Evolutionary conservation across 1,140 invertebrate species (phyloP).

Genomic region (Heliconius himera): DNA sequence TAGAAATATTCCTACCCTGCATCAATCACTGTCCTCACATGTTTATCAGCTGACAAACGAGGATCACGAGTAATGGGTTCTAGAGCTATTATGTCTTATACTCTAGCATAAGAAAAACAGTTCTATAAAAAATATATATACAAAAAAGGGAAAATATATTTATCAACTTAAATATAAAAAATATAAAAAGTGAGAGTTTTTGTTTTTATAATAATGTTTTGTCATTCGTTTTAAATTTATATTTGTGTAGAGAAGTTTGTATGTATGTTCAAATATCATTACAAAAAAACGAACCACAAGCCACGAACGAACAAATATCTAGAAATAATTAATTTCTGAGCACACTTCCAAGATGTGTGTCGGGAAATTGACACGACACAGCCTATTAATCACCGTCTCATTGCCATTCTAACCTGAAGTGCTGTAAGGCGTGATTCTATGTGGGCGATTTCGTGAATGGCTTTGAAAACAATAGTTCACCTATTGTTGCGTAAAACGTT

Average conservation of each 20-base stretch:
- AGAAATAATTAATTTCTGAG: neutral
- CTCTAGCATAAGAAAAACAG: neutral
- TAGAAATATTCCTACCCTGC: conserved; percentile 29
- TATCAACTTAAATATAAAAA: neutral
- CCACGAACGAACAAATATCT: neutral
- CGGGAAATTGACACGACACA: conserved; percentile 41
- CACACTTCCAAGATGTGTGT: conserved; percentile 19
- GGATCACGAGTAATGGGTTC: conserved; percentile 27
- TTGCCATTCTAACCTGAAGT: conserved; percentile 56
- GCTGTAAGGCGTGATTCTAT: conserved; percentile 47
- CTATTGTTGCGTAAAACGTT: conserved; percentile 54
- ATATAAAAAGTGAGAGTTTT: no score
- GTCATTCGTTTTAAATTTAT: neutral
- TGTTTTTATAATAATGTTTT: neutral
- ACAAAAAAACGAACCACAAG: neutral
- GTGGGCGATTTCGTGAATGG: conserved; percentile 57
- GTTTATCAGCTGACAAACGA: conserved; percentile 52
- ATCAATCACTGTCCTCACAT: conserved; percentile 71
- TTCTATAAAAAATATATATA: neutral
- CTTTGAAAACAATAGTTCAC: conserved; percentile 58
- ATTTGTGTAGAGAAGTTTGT: no score
- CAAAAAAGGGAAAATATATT: neutral
- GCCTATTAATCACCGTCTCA: conserved; percentile 53
- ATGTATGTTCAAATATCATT: no score
- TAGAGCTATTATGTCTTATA: neutral